A percentile compares a stretch with the other conserved stretches of the same genome.
Conservation (phyloP, 2,797 vertebrate species). For the Cyprinella venusta region DNA sequence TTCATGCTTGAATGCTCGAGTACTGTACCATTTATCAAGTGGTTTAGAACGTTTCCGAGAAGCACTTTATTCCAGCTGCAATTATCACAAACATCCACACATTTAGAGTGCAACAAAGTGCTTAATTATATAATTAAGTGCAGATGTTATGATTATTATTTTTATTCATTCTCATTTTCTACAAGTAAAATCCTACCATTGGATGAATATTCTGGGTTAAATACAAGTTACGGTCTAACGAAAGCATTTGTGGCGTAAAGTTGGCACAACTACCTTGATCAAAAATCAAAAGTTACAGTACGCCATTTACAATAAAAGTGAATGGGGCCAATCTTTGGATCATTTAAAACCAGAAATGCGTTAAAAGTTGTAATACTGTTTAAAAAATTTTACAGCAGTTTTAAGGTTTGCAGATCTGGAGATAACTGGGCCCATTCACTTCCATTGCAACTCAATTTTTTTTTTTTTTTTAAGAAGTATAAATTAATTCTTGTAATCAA, state of each 20-base stretch:
- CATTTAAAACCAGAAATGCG: neutral
- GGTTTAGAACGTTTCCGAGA: slow-evolving; percentile 19
- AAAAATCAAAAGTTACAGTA: neutral
- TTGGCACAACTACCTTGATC: neutral
- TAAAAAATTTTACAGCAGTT: neutral
- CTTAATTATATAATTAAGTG: slow-evolving; percentile 23
- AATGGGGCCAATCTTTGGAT: neutral
- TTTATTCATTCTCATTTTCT: neutral
- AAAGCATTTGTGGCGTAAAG: slow-evolving; percentile 1
- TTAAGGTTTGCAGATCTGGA: neutral
- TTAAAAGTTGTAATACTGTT: neutral
- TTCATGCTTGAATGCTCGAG: slow-evolving; percentile 12
- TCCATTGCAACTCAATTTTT: neutral
- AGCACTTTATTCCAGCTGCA: slow-evolving; percentile 17
- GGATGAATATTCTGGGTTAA: neutral
- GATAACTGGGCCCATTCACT: neutral
- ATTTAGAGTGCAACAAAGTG: neutral
- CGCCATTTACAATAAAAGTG: neutral
- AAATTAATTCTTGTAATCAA: neutral
- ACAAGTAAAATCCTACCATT: neutral
- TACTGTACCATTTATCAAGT: slow-evolving; percentile 10
- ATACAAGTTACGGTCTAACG: neutral
- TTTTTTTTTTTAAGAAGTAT: neutral
- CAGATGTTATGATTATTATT: slow-evolving; percentile 19
- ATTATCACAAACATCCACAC: slow-evolving; percentile 29